These are phyloP conservation scores for Drosophila hydei DNA, from an alignment of 1,140 invertebrate species.

Conservation along the genomic window DNA sequence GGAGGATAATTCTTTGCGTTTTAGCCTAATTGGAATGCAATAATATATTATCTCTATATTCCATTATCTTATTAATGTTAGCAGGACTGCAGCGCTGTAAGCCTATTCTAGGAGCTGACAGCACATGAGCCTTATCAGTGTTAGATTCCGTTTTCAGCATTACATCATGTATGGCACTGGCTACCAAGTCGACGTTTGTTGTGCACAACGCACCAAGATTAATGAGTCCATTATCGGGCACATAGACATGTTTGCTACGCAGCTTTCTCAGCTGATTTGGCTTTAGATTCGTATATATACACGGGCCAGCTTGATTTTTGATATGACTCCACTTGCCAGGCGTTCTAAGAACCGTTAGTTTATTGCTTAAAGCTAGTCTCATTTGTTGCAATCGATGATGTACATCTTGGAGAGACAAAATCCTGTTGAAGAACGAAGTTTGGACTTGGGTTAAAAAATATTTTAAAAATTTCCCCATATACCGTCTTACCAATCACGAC, in stretches of 20 bases:
- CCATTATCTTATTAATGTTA: not conserved
- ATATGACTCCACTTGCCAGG: slow-evolving; percentile 98
- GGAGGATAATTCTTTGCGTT: not conserved
- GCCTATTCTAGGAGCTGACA: not conserved
- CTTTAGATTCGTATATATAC: slow-evolving; percentile 96
- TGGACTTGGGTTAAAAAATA: not conserved
- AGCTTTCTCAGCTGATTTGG: slow-evolving; percentile 90
- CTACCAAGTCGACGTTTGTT: slow-evolving; percentile 95
- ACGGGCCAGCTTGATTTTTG: slow-evolving; percentile 97
- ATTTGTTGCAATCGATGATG: slow-evolving; percentile 93
- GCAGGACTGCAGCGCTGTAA: not conserved
- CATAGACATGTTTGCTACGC: slow-evolving; percentile 93
- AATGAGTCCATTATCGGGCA: slow-evolving; percentile 94
- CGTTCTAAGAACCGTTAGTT: slow-evolving; percentile 90
- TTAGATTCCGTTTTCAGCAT: slow-evolving; percentile 78
- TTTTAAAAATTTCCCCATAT: not conserved
- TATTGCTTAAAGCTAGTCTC: slow-evolving; percentile 91
- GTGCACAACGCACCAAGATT: slow-evolving; percentile 96
- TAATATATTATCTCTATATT: not conserved
- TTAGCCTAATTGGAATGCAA: not conserved
- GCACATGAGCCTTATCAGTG: not conserved
- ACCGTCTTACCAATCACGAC: slow-evolving; percentile 90
- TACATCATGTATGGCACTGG: slow-evolving; percentile 92
- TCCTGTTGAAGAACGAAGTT: slow-evolving; percentile 13
- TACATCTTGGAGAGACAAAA: slow-evolving; percentile 92